Conservation (phyloP, 1,140 invertebrate species). For the Idris sp. region DNA sequence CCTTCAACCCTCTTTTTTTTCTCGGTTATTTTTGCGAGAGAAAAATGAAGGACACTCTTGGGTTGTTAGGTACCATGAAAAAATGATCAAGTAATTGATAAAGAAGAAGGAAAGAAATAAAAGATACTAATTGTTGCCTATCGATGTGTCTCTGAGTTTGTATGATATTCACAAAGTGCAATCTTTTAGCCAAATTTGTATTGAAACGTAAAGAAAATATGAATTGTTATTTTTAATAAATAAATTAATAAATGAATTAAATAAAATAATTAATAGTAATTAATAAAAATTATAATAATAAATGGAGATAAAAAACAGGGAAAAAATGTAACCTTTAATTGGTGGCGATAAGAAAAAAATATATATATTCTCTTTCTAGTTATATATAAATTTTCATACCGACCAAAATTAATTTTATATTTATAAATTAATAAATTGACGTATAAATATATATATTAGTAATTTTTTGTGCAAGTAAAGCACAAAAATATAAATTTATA, state of each 20-base stretch:
- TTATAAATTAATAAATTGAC: conserved; percentile 41
- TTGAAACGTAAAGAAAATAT: conserved; percentile 72
- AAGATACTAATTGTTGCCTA: conserved; percentile 51
- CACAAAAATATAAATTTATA: too few relatives aligned
- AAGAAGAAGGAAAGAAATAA: too few relatives aligned
- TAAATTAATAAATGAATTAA: too few relatives aligned
- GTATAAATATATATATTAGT: conserved; percentile 49
- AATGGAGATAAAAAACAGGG: too few relatives aligned
- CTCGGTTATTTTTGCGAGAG: too few relatives aligned
- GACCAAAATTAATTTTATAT: conserved; percentile 69
- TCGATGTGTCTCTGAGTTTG: conserved; percentile 70
- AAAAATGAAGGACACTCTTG: too few relatives aligned
- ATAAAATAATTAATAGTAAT: too few relatives aligned
- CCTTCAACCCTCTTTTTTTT: too few relatives aligned
- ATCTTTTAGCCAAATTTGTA: conserved; percentile 78
- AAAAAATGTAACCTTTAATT: conserved; percentile 24
- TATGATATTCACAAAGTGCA: conserved; percentile 79
- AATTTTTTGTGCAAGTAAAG: too few relatives aligned
- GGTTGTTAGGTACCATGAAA: too few relatives aligned
- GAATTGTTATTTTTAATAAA: conserved; percentile 79
- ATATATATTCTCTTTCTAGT: conserved; percentile 72
- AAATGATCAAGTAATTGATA: too few relatives aligned
- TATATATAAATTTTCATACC: conserved; percentile 74
- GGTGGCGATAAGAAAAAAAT: conserved; percentile 49
- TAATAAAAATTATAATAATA: too few relatives aligned